Base-by-base conservation (phyloP, 37 sponge, comb jelly and placozoan species). In the Amphimedon queenslandica region DNA sequence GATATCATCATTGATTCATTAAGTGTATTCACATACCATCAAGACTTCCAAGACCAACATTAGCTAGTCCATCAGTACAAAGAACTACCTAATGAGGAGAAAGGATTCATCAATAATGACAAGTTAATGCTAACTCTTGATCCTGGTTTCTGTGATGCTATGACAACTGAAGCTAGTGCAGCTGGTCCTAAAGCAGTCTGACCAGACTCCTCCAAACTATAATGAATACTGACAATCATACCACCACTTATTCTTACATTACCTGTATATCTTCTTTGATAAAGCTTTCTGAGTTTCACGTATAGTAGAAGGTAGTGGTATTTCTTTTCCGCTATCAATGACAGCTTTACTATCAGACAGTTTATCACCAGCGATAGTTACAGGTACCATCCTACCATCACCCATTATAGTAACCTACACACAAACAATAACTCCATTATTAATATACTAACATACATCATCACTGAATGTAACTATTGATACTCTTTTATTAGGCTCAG, bases 41-140 rank as follows among this genome's bases (percentile, higher is more conserved):
- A 27, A 89, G 85, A 38, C 60, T 84, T 25, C 90, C 90, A 4
- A 89, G 71, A 51, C 93, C 93, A 42, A 91, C 83, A 58, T 92
- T 92, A 1, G 93, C 93, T 51, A 92, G 67, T 23, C 93, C 93
- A 76, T 92, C 93, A 32, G 93, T 92, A 36, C 93, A 92, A 3
- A 92, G 83, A 34, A 92, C 76, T 27, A 89, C 90, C 89, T 88
- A 23, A n/a, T n/a, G n/a, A n/a, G n/a, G n/a, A 60, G 32, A 60
- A 13, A 5, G 30, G 32, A 13, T 13, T 4, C 10, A 60, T 60
- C 55, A 29, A 29, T 40, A 6, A 5, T 11, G 24, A 27, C 23
- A 20, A 20, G 20, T 13, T 60, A 25, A 60, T 60, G 27, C n/a
- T 24, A 36, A 83, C 84, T 58, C 37, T 70, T 60, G 86, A 84